Evolutionary conservation across 2,113 vertebrate species (phyloP), one percentile per base, ranked within the genome.

Genomic region (Chloropsis cyanopogon): DNA sequence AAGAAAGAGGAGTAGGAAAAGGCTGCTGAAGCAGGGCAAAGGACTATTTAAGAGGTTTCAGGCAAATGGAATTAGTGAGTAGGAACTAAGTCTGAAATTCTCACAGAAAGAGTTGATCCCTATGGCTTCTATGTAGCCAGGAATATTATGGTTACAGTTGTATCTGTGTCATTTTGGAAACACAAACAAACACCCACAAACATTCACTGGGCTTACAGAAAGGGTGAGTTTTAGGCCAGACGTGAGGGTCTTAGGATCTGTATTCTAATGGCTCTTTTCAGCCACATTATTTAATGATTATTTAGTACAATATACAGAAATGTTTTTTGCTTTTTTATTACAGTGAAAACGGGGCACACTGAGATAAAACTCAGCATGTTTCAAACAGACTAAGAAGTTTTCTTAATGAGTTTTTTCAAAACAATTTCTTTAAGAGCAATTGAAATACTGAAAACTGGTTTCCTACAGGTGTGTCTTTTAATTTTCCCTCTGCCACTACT

Each of bases 391-490:
- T 35, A 79, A 77, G 54, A 86, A 56, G 42, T 83, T 80, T 90
- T 50, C 63, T 82, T 86, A 92, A 83, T 52, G 37, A 92, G 35
- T 37, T 80, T 57, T 56, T 50, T 29, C 3, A 33, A 88, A 80
- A 9, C 42, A 81, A 88, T 88, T 85, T 93, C 35, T 93, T 93
- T 75, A 88, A 94, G 76, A 93, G 63, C 82, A 92, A 57, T 77
- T 14, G 8, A 94, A 73, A 54, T 82, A 73, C 44, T 90, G 63
- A 88, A 77, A 94, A 86, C 37, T 0, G 1, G 3, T 83, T 92
- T 94, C 68, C 68, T 66, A 66, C 75, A 79, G 28, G 33, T 86
- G 21, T 69, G n/a, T 57, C 13, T 90, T 42, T 80, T 79, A 76
- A 82, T 94, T 86, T 94, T 72, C n/a, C 25, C 9, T 72, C 25